These are phyloP conservation scores for Imbricaverruca yamaguchii DNA, from an alignment of 2,888 invertebrate genomes.

Conservation along the genomic window DNA sequence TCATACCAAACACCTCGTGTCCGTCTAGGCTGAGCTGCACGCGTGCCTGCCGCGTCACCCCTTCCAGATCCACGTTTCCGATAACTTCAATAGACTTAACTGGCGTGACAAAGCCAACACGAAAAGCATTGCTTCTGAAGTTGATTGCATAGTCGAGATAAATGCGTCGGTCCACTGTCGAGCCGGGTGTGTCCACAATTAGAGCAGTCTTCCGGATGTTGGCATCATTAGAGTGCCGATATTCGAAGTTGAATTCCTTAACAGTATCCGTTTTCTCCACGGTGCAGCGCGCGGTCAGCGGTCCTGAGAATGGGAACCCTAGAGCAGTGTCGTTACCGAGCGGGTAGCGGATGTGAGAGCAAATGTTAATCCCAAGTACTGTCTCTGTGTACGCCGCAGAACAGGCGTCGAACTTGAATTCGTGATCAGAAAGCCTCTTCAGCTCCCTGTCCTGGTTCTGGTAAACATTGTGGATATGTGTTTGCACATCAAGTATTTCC, in stretches of 20 bases:
- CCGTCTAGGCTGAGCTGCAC: neutral
- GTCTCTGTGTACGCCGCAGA: neutral
- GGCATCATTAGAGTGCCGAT: neutral
- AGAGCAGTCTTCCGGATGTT: slow-evolving; percentile 23
- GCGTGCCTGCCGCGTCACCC: neutral
- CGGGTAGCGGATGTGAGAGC: neutral
- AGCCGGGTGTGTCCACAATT: slow-evolving; percentile 29
- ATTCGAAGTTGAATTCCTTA: slow-evolving; percentile 28
- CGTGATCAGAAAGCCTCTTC: neutral
- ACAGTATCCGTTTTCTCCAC: slow-evolving; percentile 30
- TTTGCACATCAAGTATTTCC: slow-evolving; percentile 66
- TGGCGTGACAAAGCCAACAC: slow-evolving; percentile 25
- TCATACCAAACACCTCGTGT: neutral
- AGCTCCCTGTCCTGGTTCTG: slow-evolving; percentile 45
- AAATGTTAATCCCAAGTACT: neutral
- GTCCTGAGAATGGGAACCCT: neutral
- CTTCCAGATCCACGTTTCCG: slow-evolving; percentile 17
- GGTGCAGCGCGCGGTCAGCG: neutral
- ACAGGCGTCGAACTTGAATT: neutral
- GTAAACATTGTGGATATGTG: slow-evolving; percentile 35
- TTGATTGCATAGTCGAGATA: slow-evolving; percentile 7
- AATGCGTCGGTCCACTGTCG: slow-evolving; percentile 25
- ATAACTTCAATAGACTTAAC: slow-evolving; percentile 20
- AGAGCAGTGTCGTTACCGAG: too few relatives aligned
- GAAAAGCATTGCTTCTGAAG: slow-evolving; percentile 7